Conservation (phyloP, 2,113 vertebrate genomes). For the Shinisaurus crocodilurus region DNA sequence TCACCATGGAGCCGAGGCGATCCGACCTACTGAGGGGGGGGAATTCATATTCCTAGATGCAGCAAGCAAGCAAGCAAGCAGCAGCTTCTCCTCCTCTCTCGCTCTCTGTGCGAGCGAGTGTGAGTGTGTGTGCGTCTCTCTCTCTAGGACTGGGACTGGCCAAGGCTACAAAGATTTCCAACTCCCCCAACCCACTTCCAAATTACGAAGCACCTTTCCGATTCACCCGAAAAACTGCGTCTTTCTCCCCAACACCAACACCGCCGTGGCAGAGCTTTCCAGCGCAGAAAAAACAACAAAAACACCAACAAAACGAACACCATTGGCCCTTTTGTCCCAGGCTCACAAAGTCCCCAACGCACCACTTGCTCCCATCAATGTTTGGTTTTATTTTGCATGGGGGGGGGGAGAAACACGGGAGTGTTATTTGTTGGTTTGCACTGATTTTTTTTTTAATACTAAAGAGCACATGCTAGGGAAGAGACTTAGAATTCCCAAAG, state of each 20-base stretch:
- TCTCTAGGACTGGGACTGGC: conserved; percentile 83
- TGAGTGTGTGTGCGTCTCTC: conserved; percentile 35
- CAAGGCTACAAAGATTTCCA: conserved; percentile 77
- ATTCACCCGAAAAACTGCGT: conserved; percentile 56
- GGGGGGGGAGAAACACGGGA: not conserved
- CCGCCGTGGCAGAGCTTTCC: not conserved
- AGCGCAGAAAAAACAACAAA: not conserved
- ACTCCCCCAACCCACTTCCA: conserved; percentile 34
- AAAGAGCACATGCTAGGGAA: too few relatives aligned
- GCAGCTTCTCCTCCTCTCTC: conserved; percentile 51
- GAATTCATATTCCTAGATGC: conserved; percentile 83
- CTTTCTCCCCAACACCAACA: conserved; percentile 8
- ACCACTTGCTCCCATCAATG: not conserved
- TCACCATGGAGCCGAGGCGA: conserved; percentile 87
- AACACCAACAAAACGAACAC: too few relatives aligned
- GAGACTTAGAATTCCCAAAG: not conserved
- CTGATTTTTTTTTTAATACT: too few relatives aligned
- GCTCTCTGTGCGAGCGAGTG: conserved; percentile 27
- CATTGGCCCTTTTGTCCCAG: too few relatives aligned
- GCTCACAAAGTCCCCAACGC: too few relatives aligned
- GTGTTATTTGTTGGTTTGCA: not conserved
- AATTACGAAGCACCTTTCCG: conserved; percentile 40
- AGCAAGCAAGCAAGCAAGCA: conserved; percentile 49
- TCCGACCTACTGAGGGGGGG: conserved; percentile 71
- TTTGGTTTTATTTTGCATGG: not conserved